Base-by-base conservation (phyloP, 1,140 invertebrate genomes). In the Nymphalis io region DNA sequence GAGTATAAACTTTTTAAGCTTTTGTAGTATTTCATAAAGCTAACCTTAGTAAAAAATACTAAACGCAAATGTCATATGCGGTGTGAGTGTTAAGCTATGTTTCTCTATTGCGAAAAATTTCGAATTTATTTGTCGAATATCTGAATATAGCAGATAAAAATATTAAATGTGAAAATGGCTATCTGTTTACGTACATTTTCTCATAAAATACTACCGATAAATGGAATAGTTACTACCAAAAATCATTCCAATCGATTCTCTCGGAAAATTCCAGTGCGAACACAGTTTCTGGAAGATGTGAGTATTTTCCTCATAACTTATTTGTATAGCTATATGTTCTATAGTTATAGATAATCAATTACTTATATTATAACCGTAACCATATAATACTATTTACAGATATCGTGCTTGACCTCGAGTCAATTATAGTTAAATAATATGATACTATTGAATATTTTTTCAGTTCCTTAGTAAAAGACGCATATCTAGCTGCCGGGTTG, bases 251-350 rank as follows among this genome's bases (percentile, higher is more conserved):
- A 80, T 72, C 88, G 87, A 51, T 82, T 92, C 72, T 76, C 87
- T 69, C 82, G 87, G 73, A 91, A 91, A 83, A 86, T 91, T 64
- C 84, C 88, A 38, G 61, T 85, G 46, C 82, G 89, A 58, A 83
- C 88, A 44, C 85, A 89, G 79, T 91, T 91, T 90, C 77, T 90
- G 70, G 89, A 92, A 85, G 83, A 92, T 83, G 90, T 92, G 70
- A 80, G 89, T 85, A 77, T 74, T 80, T 72, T 77, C 59, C 33
- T 12, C 8, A 63, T 42, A 40, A 21, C 15, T 27, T 16, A 18
- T 16, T 38, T 53, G 20, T 51, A 23, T 23, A 38, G 13, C n/a
- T 39, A 57, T 16, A 44, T 21, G 11, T 59, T 44, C 27, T 8
- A 46, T 27, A 46, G 6, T 23, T 18, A 61, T 21, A 60, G 3